These are phyloP conservation scores for Pyrgilauda ruficollis DNA, from an alignment of 2,113 vertebrate species.

Conservation along the genomic window DNA sequence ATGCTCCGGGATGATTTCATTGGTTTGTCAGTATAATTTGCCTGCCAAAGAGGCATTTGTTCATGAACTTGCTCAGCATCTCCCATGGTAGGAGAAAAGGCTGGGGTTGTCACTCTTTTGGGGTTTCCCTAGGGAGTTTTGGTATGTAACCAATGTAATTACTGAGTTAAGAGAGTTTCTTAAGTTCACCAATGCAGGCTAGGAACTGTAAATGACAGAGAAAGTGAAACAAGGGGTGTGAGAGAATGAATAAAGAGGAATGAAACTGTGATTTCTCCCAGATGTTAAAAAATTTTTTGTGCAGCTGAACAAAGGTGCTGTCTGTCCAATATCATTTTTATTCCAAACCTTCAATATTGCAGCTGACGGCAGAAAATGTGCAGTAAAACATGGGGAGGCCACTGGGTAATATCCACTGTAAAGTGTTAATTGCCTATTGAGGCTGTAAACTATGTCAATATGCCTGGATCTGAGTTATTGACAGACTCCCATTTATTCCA, in stretches of 20 bases:
- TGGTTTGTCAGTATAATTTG: neutral
- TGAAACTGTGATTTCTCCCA: conserved; percentile 49
- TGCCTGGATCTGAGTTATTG: conserved; percentile 75
- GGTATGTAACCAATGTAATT: conserved; percentile 19
- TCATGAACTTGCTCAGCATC: neutral
- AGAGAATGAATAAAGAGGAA: conserved; percentile 18
- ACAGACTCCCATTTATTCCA: conserved; percentile 79
- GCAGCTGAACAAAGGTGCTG: conserved; percentile 54
- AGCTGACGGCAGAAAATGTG: conserved; percentile 76
- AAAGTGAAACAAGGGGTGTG: neutral
- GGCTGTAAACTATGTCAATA: conserved; percentile 81
- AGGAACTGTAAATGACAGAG: neutral
- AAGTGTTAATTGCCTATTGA: conserved; percentile 86
- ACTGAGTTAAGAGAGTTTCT: conserved; percentile 14
- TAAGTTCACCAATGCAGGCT: neutral
- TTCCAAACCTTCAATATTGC: conserved; percentile 75
- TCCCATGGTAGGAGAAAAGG: neutral
- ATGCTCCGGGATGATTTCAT: neutral
- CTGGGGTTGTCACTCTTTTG: neutral
- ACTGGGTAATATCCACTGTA: conserved; percentile 81
- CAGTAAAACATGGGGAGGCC: conserved; percentile 75
- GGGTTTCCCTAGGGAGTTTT: neutral
- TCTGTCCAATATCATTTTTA: conserved; percentile 75
- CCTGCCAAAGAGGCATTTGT: neutral
- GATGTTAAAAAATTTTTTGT: conserved; percentile 31